Evolutionary conservation across 2,888 invertebrate species (phyloP).

Genomic region (Tuta absoluta): DNA sequence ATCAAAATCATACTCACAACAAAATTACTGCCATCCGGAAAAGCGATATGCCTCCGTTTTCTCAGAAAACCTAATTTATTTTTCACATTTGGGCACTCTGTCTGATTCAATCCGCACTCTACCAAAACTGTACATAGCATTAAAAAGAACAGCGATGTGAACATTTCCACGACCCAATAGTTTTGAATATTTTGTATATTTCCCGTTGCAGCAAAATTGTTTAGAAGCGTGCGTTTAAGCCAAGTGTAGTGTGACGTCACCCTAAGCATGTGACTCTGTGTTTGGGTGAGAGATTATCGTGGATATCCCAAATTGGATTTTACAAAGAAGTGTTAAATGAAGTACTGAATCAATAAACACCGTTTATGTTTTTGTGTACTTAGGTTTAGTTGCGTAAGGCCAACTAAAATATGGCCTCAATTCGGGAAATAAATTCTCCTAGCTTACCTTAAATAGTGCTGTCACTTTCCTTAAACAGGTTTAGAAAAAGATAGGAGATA

Average conservation of each 20-base stretch:
- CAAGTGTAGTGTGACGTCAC: conserved; percentile 20
- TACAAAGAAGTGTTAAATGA: neutral
- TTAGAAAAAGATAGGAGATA: no score
- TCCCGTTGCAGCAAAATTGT: conserved; percentile 28
- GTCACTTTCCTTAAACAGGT: no score
- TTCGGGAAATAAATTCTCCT: no score
- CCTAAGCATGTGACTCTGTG: conserved; percentile 23
- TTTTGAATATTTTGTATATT: neutral
- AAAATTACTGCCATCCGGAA: conserved; percentile 50
- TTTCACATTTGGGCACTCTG: conserved; percentile 51
- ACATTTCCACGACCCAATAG: neutral
- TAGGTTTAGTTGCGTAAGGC: no score
- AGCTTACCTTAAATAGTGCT: no score
- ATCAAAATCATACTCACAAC: conserved; percentile 44
- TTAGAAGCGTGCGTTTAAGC: conserved; percentile 21
- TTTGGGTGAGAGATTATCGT: conserved; percentile 19
- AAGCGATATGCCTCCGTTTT: conserved; percentile 50
- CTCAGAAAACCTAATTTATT: conserved; percentile 44
- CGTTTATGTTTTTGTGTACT: no score
- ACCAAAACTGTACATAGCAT: conserved; percentile 28
- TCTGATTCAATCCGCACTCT: conserved; percentile 39
- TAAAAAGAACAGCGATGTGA: neutral
- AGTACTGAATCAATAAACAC: neutral
- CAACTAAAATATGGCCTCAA: no score
- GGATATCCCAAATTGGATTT: conserved; percentile 5